Conservation (phyloP, 2,113 vertebrate species). For the Calypte anna region DNA sequence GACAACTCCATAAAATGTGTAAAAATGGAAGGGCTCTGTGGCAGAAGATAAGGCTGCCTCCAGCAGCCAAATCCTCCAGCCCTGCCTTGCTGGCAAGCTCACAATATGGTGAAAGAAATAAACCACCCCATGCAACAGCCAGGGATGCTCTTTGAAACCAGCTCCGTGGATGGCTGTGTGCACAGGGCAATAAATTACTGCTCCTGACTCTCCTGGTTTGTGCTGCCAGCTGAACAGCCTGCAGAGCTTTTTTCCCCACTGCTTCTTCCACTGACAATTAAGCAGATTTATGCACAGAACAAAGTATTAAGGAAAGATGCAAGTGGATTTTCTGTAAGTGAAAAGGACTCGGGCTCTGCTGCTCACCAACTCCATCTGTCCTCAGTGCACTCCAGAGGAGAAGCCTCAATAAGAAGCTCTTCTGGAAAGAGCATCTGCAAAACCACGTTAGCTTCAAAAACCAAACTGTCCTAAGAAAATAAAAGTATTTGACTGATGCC, state of each 20-base stretch:
- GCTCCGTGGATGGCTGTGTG: neutral
- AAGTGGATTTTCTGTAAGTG: neutral
- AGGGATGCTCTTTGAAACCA: neutral
- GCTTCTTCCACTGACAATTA: neutral
- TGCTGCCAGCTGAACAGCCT: neutral
- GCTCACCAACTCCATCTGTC: neutral
- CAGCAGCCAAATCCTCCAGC: neutral
- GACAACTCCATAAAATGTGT: neutral
- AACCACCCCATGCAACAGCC: accelerated
- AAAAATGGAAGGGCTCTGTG: neutral
- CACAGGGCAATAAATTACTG: neutral
- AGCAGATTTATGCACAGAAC: neutral
- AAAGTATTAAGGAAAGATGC: neutral
- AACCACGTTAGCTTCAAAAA: neutral
- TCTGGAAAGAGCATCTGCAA: neutral
- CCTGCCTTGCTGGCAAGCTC: neutral
- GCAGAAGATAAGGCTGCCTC: neutral
- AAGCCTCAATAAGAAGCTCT: neutral
- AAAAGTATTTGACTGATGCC: neutral
- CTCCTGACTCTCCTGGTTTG: neutral
- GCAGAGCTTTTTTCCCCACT: neutral
- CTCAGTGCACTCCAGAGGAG: neutral
- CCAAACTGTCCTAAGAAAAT: neutral
- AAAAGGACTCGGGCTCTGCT: neutral
- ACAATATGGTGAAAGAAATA: neutral